Conservation (phyloP, 2,113 vertebrate species). For the Canis aureus region DNA sequence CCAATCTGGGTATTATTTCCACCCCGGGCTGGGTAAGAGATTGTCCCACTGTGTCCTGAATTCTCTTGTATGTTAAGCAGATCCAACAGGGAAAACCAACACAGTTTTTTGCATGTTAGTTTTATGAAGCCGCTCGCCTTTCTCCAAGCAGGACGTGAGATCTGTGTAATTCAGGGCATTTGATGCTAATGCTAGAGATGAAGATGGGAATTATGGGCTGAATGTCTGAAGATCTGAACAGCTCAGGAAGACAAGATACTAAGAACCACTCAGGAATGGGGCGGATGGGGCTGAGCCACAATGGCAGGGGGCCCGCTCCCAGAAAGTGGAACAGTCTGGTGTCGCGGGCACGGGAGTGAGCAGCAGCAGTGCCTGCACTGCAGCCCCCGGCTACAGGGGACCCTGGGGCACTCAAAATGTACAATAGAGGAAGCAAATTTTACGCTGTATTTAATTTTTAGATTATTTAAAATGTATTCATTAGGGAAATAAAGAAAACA, state of each 20-base stretch:
- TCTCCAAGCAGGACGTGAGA: neutral
- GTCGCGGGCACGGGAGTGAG: rapidly evolving
- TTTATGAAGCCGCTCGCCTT: neutral
- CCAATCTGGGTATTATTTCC: neutral
- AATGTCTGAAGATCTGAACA: neutral
- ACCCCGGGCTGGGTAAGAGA: neutral
- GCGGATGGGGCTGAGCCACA: neutral
- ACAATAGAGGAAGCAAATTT: neutral
- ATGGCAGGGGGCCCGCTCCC: neutral
- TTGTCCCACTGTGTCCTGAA: neutral
- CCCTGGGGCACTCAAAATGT: neutral
- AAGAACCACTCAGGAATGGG: neutral
- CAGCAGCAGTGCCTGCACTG: neutral
- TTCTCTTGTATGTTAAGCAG: neutral
- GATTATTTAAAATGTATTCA: too few relatives aligned
- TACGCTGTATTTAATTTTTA: neutral
- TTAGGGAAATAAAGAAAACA: too few relatives aligned
- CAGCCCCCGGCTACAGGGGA: neutral
- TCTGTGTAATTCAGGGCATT: neutral
- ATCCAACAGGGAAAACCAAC: neutral
- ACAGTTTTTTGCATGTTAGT: neutral
- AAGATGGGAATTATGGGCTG: neutral
- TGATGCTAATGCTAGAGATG: neutral
- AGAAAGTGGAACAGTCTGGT: neutral
- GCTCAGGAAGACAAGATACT: neutral